Conservation (phyloP, 35 echinoderm and acorn worm species). For the Strongylocentrotus purpuratus region DNA sequence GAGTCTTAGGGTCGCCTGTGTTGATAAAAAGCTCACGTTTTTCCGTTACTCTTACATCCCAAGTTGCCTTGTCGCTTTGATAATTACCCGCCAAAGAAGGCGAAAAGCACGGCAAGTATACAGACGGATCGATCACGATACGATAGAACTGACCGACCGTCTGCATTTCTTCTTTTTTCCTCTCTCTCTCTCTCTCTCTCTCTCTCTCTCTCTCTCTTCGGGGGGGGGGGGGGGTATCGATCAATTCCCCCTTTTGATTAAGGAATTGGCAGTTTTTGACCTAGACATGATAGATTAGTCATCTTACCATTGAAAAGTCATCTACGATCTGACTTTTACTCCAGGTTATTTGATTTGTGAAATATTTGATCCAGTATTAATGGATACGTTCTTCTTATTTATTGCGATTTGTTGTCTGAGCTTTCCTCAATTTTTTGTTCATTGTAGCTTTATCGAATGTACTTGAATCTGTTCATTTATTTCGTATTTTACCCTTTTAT, state of each 20-base stretch:
- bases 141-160: not conserved
- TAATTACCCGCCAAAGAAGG: not conserved
- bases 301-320: not conserved
- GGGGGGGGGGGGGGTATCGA: too few relatives aligned
- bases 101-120: conserved; percentile 9
- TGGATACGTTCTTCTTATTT: too few relatives aligned
- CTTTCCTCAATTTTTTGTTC: too few relatives aligned
- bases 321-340: too few relatives aligned
- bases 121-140: not conserved
- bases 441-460: too few relatives aligned
- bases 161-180: not conserved
- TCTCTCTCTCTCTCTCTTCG: too few relatives aligned
- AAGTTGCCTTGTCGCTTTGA: not conserved
- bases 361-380: too few relatives aligned
- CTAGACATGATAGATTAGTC: not conserved
- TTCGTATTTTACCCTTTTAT: too few relatives aligned
- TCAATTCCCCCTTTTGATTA: not conserved
- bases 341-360: too few relatives aligned
- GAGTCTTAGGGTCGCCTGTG: not conserved
- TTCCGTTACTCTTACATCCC: not conserved
- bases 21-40: conserved; percentile 10
- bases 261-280: not conserved
- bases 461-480: too few relatives aligned
- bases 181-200: too few relatives aligned
- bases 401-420: too few relatives aligned